phyloP scores from a whole-genome alignment of 2,888 invertebrate species.

The Encarsia formosa region DNA sequence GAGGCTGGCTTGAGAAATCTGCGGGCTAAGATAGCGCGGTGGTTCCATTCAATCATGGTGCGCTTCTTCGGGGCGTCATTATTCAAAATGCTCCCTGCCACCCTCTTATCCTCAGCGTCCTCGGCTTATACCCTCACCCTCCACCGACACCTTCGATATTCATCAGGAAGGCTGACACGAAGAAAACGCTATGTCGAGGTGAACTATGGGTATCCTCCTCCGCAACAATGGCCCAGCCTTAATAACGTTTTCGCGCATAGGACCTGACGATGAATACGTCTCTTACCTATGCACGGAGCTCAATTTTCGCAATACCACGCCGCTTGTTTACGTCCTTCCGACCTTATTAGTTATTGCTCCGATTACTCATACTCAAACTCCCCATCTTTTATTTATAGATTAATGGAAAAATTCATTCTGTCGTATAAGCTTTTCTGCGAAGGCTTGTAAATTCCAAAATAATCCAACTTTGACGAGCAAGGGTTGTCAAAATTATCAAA shows the following conservation, averaged over 20 bases:
- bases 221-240: too few species aligned
- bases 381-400: too few species aligned
- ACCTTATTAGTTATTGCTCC: too few species aligned
- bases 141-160: constrained; percentile 16
- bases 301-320: not conserved
- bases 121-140: not conserved
- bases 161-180: constrained; percentile 25
- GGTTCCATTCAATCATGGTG: constrained; percentile 28
- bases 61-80: constrained; percentile 28
- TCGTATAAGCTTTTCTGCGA: too few species aligned
- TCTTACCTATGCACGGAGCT: not conserved
- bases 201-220: too few species aligned
- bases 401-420: too few species aligned
- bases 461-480: too few species aligned
- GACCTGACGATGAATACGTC: constrained; percentile 14
- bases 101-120: constrained; percentile 14
- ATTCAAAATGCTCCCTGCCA: constrained; percentile 29
- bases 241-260: constrained; percentile 10
- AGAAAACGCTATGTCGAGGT: constrained; percentile 10
- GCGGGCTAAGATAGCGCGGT: constrained; percentile 26
- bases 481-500: not conserved
- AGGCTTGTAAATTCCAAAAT: too few species aligned
- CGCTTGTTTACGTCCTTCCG: not conserved
- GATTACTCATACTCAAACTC: too few species aligned
- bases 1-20: constrained; percentile 29